Evolutionary conservation across 2,888 invertebrate genomes (phyloP), one percentile per base, ranked within the genome.

Genomic region (Keiferia lycopersicella): DNA sequence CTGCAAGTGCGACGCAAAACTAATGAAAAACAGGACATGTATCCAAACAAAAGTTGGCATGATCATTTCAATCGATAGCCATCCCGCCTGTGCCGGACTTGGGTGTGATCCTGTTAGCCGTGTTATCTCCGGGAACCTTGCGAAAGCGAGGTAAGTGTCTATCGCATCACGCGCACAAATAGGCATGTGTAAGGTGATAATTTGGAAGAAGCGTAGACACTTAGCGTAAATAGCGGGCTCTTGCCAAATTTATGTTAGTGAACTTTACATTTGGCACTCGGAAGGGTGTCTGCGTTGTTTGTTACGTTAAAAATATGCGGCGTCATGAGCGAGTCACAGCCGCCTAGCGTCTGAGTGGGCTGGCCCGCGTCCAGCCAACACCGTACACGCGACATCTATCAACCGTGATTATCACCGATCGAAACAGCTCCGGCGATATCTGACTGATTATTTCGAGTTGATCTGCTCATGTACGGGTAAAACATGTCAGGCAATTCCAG

Each of bases 261-360:
- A 91, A 89, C 90, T 90, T 90, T 91, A 87, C 86, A 87, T 88
- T 90, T 90, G 91, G 91, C 91, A 90, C 86, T 81, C 79, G 81
- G 69, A 77, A 82, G 81, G 80, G 81, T 82, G 85, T 87, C 87
- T 85, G 87, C 80, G 84, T 79, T 82, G 85, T 85, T 82, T 81
- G 87, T 87, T 90, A 91, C 89, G 90, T 89, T 89, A 88, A 88
- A 90, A 89, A 89, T 90, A 91, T 87, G 84, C 87, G 85, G 84
- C 91, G 91, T 91, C 91, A 91, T 82, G 82, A 86, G 72, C 84
- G 87, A 87, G 88, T 90, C 88, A 87, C 84, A 82, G 79, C 74
- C 76, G 76, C 75, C 75, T 73, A 75, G 77, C 80, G 82, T 82
- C 81, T 76, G 77, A 79, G 77, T 79, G 77, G 78, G 79, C 87